Evolutionary conservation across 2,888 invertebrate species (phyloP), one percentile per base, ranked within the genome.

Genomic region (Oscheius onirici): DNA sequence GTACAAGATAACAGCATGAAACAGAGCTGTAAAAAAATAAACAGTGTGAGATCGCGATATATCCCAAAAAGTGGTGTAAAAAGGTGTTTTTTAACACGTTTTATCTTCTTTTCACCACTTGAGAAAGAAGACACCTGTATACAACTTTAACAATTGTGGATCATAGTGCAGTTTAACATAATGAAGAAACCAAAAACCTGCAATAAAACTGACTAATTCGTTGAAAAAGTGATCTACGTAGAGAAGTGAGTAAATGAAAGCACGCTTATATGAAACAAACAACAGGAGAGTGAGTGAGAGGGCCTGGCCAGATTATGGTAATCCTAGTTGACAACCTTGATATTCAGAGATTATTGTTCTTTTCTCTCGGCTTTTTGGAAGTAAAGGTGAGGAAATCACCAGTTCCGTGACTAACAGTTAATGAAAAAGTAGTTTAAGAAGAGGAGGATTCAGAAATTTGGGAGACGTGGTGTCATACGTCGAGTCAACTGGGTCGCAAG

Each of bases 401-500:
- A 20, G 3, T 46, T 46, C 6, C 6, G 54, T 24, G 26, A 13
- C 11, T 8, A 54, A 54, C 54, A 20, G 61, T 49, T 6, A 26
- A 15, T n/a, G 1, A 22, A 13, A 11, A 41, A 58, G 5, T 20
- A 41, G 20, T 17, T 11, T 41, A 58, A 41, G 5, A 41, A 41
- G 15, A 58, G 22, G 20, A 17, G 13, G 20, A 17, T 15, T 17
- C 40, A 22, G 52, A 22, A 22, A 52, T 52, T 52, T 52, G 13
- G 52, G 24, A 20, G n/a, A 1, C 13, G 52, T 40, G 20, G 34
- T 11, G 49, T 63, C 49, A 63, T 20, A 63, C 43, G 60, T 15
- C 60, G 63, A 63, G 46, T 63, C 46, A 63, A 63, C 63, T 49
- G 63, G 63, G 63, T 63, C 46, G 63, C 60, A 60, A 63, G 46